These are phyloP conservation scores for Typhlichthys subterraneus DNA, from an alignment of 2,797 vertebrate genomes.

Conservation along the genomic window DNA sequence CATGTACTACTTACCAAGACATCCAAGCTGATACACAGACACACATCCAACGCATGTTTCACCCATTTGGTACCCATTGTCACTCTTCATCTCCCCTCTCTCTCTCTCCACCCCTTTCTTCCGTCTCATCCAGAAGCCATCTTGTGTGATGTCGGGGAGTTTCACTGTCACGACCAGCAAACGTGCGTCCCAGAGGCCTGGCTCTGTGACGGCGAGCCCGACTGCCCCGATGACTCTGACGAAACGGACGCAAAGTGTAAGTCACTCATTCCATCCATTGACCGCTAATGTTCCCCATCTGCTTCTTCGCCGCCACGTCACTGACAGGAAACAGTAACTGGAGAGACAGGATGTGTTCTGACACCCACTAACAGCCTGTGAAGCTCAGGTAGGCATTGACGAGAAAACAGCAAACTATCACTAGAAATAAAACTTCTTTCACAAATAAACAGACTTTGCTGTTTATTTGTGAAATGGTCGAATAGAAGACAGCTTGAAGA, in stretches of 20 bases:
- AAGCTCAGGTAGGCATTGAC: too few relatives aligned
- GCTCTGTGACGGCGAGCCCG: conserved; percentile 92
- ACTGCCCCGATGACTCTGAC: conserved; percentile 91
- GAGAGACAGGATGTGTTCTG: too few relatives aligned
- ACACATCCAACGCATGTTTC: conserved; percentile 21
- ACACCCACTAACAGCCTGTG: too few relatives aligned
- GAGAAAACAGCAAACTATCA: too few relatives aligned
- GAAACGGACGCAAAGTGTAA: conserved; percentile 86
- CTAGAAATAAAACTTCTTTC: too few relatives aligned
- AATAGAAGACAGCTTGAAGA: too few relatives aligned
- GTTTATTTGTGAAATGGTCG: too few relatives aligned
- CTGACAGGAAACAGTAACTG: too few relatives aligned
- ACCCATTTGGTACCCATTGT: conserved; percentile 30
- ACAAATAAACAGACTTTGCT: too few relatives aligned
- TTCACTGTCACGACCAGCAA: conserved; percentile 85
- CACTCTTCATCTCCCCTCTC: conserved; percentile 59
- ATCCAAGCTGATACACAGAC: conserved; percentile 2
- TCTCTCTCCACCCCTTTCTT: conserved; percentile 19
- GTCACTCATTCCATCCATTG: conserved; percentile 73
- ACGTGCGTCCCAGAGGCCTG: conserved; percentile 89
- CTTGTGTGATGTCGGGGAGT: conserved; percentile 88
- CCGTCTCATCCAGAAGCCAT: conserved; percentile 77
- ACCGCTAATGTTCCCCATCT: conserved; percentile 19
- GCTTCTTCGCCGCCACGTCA: too few relatives aligned
- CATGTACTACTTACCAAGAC: neutral